A percentile compares a stretch with the other conserved stretches of the same genome.
phyloP scores from a whole-genome alignment of 2,113 vertebrate species.

The Balaeniceps rex region DNA sequence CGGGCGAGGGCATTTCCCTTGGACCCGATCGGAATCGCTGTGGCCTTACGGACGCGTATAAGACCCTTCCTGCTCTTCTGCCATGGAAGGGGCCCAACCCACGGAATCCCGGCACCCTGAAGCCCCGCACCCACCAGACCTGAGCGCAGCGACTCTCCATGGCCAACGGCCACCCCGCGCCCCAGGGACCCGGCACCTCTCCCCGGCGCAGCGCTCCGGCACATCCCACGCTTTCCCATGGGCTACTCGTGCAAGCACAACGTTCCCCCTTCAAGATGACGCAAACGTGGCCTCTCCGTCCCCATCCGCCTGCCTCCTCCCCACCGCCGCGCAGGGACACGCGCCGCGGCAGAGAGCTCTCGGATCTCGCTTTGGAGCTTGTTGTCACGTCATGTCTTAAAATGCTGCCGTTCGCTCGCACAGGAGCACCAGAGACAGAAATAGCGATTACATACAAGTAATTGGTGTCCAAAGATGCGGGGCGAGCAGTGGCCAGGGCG shows the following conservation, averaged over 20 bases:
- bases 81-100: fast-evolving
- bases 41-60: fast-evolving
- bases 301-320: not conserved
- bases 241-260: not conserved
- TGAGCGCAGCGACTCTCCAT: fast-evolving
- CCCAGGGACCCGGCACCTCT: fast-evolving
- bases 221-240: fast-evolving
- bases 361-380: not conserved
- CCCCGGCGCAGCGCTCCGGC: not conserved
- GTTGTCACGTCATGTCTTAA: fast-evolving
- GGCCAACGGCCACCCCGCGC: fast-evolving
- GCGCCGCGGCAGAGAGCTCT: not conserved
- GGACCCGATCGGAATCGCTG: fast-evolving
- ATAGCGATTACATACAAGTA: not conserved
- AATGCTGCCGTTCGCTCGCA: fast-evolving
- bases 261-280: fast-evolving
- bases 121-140: fast-evolving
- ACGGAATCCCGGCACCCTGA: fast-evolving
- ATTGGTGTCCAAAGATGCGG: fast-evolving
- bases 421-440: not conserved
- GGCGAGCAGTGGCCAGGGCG: fast-evolving
- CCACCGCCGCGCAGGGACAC: fast-evolving
- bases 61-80: not conserved
- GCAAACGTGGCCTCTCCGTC: fast-evolving
- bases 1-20: fast-evolving